phyloP scores from a whole-genome alignment of 2,888 invertebrate species.

The Drosophila histrio region DNA sequence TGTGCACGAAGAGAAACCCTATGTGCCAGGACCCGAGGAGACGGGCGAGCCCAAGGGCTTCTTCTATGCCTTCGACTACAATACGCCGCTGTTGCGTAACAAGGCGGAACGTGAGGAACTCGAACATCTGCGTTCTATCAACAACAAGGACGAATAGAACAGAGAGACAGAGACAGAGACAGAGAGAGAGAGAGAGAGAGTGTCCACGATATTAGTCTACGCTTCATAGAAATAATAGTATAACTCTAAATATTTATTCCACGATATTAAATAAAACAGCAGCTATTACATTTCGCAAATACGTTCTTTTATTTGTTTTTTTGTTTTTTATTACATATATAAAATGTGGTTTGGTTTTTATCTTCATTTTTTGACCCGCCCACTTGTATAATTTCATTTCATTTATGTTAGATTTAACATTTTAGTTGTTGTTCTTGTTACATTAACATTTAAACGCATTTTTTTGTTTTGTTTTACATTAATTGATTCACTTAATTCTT shows the following conservation, averaged over 20 bases:
- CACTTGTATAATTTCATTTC: slow-evolving; percentile 57
- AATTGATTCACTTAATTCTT: slow-evolving; percentile 25
- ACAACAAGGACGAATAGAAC: slow-evolving; percentile 76
- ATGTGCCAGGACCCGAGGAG: slow-evolving; percentile 84
- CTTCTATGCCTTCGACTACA: slow-evolving; percentile 89
- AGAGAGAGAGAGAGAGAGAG: no score
- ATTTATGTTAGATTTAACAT: slow-evolving; percentile 33
- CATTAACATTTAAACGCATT: slow-evolving; percentile 47
- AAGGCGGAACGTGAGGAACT: slow-evolving; percentile 82
- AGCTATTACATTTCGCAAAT: slow-evolving; percentile 62
- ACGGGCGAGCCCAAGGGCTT: slow-evolving; percentile 88
- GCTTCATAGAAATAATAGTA: slow-evolving; percentile 58
- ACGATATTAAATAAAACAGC: slow-evolving; percentile 55
- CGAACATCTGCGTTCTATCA: slow-evolving; percentile 78
- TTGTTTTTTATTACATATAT: slow-evolving; percentile 60
- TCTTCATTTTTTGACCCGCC: slow-evolving; percentile 24
- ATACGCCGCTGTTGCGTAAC: slow-evolving; percentile 85
- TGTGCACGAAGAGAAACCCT: slow-evolving; percentile 81
- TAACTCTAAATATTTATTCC: slow-evolving; percentile 63
- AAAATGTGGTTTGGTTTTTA: slow-evolving; percentile 63
- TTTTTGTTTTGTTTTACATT: slow-evolving; percentile 7
- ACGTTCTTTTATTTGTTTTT: slow-evolving; percentile 42
- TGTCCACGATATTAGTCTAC: slow-evolving; percentile 7
- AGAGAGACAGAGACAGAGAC: no score
- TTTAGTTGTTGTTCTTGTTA: slow-evolving; percentile 48